These are phyloP conservation scores for Oxycera nigricornis DNA, from an alignment of 2,888 invertebrate genomes.

Conservation along the genomic window DNA sequence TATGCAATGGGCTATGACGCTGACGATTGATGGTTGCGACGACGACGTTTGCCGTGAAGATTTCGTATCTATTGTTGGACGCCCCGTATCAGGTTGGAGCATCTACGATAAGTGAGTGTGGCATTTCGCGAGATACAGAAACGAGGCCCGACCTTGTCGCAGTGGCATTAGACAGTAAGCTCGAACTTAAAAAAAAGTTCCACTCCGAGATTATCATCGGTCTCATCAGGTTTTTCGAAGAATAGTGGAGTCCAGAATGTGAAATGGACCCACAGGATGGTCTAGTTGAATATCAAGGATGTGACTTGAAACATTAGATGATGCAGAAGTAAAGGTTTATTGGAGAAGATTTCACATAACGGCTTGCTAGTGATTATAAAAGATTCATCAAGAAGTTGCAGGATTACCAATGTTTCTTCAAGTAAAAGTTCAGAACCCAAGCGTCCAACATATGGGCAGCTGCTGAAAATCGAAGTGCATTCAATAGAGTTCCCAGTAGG, in stretches of 20 bases:
- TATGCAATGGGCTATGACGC: constrained; percentile 31
- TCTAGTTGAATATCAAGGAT: too few relatives aligned
- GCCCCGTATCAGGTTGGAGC: neutral
- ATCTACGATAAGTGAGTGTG: constrained; percentile 5
- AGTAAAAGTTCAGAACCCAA: too few relatives aligned
- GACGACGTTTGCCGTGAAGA: constrained; percentile 4
- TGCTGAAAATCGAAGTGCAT: too few relatives aligned
- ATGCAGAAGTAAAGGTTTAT: too few relatives aligned
- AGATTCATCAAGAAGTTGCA: too few relatives aligned
- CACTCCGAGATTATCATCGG: neutral
- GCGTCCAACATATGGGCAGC: too few relatives aligned
- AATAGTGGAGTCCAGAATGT: neutral
- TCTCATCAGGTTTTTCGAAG: neutral
- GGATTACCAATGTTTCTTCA: too few relatives aligned
- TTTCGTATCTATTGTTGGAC: neutral
- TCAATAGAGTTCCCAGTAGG: too few relatives aligned
- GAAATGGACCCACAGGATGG: too few relatives aligned
- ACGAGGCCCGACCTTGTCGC: constrained; percentile 17
- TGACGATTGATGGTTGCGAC: constrained; percentile 30
- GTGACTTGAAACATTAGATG: too few relatives aligned
- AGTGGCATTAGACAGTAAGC: constrained; percentile 34
- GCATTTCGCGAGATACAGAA: constrained; percentile 8
- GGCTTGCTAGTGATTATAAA: too few relatives aligned
- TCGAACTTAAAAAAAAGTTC: neutral
- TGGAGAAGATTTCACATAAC: too few relatives aligned